Conservation (phyloP, 2,797 vertebrate species). For the Rachycentron canadum region DNA sequence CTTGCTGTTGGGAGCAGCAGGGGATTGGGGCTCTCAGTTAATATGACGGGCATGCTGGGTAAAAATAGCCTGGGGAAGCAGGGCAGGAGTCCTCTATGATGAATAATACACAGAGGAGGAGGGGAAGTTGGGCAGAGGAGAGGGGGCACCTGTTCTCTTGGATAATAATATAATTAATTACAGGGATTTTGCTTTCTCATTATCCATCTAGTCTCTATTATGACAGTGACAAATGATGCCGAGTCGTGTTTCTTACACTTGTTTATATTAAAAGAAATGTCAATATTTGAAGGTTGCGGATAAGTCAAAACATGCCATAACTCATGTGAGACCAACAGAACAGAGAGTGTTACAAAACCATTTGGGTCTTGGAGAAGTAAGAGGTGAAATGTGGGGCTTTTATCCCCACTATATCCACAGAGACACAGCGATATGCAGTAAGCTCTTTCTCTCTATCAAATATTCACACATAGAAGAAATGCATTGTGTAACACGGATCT, state of each 20-base stretch:
- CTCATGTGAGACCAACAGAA: constrained; percentile 52
- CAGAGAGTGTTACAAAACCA: constrained; percentile 58
- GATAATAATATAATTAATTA: constrained; percentile 74
- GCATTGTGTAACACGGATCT: constrained; percentile 60
- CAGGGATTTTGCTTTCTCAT: constrained; percentile 62
- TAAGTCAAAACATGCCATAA: constrained; percentile 30
- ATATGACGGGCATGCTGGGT: constrained; percentile 81
- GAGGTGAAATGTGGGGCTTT: constrained; percentile 70
- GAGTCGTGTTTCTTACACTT: not conserved
- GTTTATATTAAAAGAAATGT: constrained; percentile 36
- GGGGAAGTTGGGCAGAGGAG: constrained; percentile 24
- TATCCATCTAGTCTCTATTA: constrained; percentile 21
- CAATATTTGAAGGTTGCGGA: constrained; percentile 50
- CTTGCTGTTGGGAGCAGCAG: constrained; percentile 77
- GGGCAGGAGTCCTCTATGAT: constrained; percentile 82
- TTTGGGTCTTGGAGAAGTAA: constrained; percentile 59
- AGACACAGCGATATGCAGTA: constrained; percentile 55
- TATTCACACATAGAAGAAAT: constrained; percentile 75
- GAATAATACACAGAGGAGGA: constrained; percentile 83
- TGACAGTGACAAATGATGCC: constrained; percentile 36
- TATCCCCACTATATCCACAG: constrained; percentile 63
- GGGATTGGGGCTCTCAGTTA: constrained; percentile 81
- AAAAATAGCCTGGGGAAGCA: constrained; percentile 85
- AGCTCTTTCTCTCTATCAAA: constrained; percentile 77
- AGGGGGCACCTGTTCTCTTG: constrained; percentile 35